Evolutionary conservation across 2,113 vertebrate species (phyloP).

Genomic region (Ameiurus melas): DNA sequence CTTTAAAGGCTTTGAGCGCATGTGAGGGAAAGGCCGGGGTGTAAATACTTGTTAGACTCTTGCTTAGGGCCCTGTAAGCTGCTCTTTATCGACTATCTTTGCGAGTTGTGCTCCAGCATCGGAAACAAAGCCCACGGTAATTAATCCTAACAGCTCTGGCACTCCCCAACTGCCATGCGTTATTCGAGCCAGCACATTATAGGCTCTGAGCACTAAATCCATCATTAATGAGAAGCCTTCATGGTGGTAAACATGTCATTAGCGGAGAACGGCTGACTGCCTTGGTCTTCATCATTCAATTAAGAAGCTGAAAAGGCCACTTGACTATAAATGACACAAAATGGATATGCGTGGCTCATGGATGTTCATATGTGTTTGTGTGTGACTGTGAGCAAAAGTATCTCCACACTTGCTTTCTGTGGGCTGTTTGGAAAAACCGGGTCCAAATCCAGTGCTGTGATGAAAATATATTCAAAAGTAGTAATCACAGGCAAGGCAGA

Average conservation of each 20-base stretch:
- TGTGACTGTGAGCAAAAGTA: background rate
- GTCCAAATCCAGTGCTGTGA: background rate
- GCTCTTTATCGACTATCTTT: slow-evolving; percentile 61
- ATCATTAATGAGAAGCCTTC: slow-evolving; percentile 25
- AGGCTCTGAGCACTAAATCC: slow-evolving; percentile 11
- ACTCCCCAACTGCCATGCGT: slow-evolving; percentile 33
- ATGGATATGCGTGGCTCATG: background rate
- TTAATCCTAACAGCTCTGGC: slow-evolving; percentile 67
- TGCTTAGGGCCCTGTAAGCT: slow-evolving; percentile 55
- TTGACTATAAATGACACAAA: slow-evolving; percentile 14
- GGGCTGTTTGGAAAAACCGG: background rate
- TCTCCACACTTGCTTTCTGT: background rate
- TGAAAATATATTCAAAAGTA: background rate
- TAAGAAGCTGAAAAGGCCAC: background rate
- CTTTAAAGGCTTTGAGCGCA: slow-evolving; percentile 43
- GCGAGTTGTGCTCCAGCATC: slow-evolving; percentile 58
- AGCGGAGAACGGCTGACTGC: background rate
- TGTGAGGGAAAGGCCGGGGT: background rate
- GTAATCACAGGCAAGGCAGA: background rate
- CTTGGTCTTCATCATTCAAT: slow-evolving; percentile 22
- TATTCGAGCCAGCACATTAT: slow-evolving; percentile 15
- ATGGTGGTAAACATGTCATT: slow-evolving; percentile 36
- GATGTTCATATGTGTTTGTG: background rate
- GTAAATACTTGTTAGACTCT: slow-evolving; percentile 26
- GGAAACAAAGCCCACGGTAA: slow-evolving; percentile 66